Evolutionary conservation across 2,113 vertebrate genomes (phyloP).

Genomic region (Elephantulus edwardii): DNA sequence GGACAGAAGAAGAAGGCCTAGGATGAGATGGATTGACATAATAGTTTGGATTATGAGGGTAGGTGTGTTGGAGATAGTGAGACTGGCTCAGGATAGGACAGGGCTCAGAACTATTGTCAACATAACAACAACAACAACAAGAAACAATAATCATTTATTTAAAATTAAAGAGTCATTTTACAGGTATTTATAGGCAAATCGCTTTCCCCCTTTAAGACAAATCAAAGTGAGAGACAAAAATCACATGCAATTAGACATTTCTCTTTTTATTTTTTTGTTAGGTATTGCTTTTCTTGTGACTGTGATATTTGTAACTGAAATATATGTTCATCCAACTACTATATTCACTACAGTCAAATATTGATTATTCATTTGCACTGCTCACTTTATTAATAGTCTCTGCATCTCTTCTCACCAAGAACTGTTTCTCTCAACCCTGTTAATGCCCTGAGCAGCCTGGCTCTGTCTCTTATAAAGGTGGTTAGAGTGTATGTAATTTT

Average conservation of each 20-base stretch:
- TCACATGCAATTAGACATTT: slow-evolving; percentile 77
- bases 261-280: slow-evolving; percentile 59
- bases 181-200: slow-evolving; percentile 74
- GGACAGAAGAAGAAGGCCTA: too few relatives aligned
- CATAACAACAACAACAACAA: too few relatives aligned
- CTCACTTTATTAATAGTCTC: not conserved
- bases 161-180: slow-evolving; percentile 53
- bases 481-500: not conserved
- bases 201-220: slow-evolving; percentile 65
- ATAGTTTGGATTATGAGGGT: too few relatives aligned
- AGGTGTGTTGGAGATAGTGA: too few relatives aligned
- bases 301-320: slow-evolving; percentile 51
- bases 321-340: slow-evolving; percentile 63
- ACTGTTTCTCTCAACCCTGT: not conserved
- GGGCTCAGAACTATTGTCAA: too few relatives aligned
- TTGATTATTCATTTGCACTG: not conserved
- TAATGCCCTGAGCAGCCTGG: not conserved
- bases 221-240: slow-evolving; percentile 65
- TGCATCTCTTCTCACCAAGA: not conserved
- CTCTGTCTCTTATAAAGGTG: not conserved
- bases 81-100: too few relatives aligned
- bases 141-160: slow-evolving; percentile 76
- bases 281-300: slow-evolving; percentile 19
- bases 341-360: not conserved
- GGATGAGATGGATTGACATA: too few relatives aligned